These are phyloP conservation scores for Ictalurus furcatus DNA, from an alignment of 2,113 vertebrate genomes.

Conservation along the genomic window DNA sequence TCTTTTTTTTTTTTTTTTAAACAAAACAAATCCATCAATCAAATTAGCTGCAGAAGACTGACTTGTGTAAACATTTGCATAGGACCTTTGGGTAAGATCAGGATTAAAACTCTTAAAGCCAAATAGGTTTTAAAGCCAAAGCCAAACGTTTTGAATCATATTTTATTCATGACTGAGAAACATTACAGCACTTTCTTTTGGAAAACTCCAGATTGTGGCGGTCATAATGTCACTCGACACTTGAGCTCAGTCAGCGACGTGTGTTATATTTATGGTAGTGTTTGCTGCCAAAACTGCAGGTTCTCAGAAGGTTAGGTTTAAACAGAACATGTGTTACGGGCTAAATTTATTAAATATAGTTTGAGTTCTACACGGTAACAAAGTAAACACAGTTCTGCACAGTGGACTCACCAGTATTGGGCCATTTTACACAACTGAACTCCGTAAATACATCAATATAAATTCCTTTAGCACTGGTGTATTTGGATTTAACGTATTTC, in stretches of 20 bases:
- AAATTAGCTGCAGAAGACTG: not conserved
- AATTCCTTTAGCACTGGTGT: not conserved
- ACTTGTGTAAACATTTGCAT: not conserved
- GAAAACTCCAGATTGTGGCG: not conserved
- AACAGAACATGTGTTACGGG: slow-evolving; percentile 22
- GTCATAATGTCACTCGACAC: not conserved
- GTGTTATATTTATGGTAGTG: slow-evolving; percentile 12
- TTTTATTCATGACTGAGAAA: not conserved
- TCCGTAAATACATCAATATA: no score
- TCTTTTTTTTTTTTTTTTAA: not conserved
- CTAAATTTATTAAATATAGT: not conserved
- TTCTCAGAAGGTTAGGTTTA: slow-evolving; percentile 11
- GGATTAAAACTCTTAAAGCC: not conserved
- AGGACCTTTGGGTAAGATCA: not conserved
- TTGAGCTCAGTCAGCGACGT: not conserved
- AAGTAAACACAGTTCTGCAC: not conserved
- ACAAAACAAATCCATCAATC: not conserved
- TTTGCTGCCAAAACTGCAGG: not conserved
- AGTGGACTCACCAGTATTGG: not conserved
- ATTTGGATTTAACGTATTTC: not conserved
- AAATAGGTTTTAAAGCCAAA: not conserved
- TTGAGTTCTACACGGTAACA: not conserved
- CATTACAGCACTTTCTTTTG: not conserved
- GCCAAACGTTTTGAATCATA: not conserved
- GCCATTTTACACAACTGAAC: not conserved